Base-by-base conservation (phyloP, 2,113 vertebrate genomes). In the Tupaia chinensis region DNA sequence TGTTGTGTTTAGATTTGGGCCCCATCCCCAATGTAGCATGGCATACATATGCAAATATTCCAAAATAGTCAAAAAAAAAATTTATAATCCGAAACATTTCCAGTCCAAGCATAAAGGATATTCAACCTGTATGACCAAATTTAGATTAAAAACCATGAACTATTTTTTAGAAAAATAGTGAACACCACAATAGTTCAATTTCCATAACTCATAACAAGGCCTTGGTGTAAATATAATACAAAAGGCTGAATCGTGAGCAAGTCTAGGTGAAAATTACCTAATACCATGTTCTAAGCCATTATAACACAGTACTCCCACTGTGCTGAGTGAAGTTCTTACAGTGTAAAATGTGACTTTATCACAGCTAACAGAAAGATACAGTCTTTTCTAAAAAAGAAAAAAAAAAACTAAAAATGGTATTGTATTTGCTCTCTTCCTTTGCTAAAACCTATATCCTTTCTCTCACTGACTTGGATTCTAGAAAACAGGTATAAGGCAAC, bases 61-160 rank as follows among this genome's bases (percentile, higher is more conserved):
- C 44, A 44, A 44, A 44, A 44, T 44, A 44, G 32, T 32, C 32
- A 44, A 44, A 44, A 44, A 44, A 44, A 44, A 44, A 44, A 44
- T 44, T 5, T 44, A 5, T 4, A 44, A 44, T 44, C 44, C 44
- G 3, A 44, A 44, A 44, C 44, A 44, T 44, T 44, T 44, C 44
- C 44, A 44, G 44, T 44, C 44, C 44, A 44, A 44, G 44, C 44
- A 44, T 44, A 44, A 44, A 44, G 44, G 44, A 44, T 44, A 44
- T 5, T 44, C 44, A 44, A 44, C 5, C 44, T 44, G 44, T 44
- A 44, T 66, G 73, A 83, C 7, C 87, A 93, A 92, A 91, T 93
- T 27, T 94, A 27, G 54, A 94, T 94, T 94, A 85, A 96, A 92
- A n/a, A 74, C 13, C 7, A 23, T 63, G n/a, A 91, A 89, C 29